Evolutionary conservation across 1,140 invertebrate species (phyloP), one percentile per base, ranked within the genome.

Genomic region (Macrobrachium rosenbergii): DNA sequence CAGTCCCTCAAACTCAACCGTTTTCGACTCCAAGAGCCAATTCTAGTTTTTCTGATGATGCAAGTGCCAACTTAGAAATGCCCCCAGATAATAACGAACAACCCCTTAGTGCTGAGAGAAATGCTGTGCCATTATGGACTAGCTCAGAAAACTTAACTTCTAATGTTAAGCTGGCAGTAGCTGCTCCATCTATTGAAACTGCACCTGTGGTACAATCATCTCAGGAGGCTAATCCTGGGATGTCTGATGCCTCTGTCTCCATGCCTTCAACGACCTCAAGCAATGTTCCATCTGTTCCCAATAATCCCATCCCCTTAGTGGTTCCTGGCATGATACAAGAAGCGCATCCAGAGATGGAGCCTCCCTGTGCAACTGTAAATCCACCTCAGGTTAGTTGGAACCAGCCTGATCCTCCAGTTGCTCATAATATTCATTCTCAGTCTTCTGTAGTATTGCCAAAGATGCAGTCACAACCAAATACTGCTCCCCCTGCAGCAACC

Each of bases 71-170:
- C 43, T 28, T 78, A 43, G 86, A 82, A 69, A 45, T 81, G 3
- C 43, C 28, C 19, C 86, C 86, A 19, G 86, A 88, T 78, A 83
- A 82, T 60, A 82, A 72, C 78, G 86, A 88, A n/a, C 76, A 80
- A 37, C 76, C 67, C 23, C 45, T 21, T 73, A 63, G 43, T 23
- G 62, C 52, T 28, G 60, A 28, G 21, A 59, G 43, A 37, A 62
- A 82, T 19, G 23, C 37, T n/a, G 78, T 72, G 8, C 67, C 85
- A 59, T 63, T 88, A 11, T 83, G 79, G 86, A 67, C 79, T n/a
- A 60, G 28, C 14, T 62, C 72, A 10, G 79, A 88, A 19, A 19
- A 43, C 52, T 11, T 67, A 19, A 17, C 63, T 16, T 14, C 67
- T 3, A 62, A 52, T 79, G 80, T 88, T n/a, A 88, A 88, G 75